These are phyloP conservation scores for Rhinolophus sinicus DNA, from an alignment of 2,113 vertebrate genomes.

Conservation along the genomic window DNA sequence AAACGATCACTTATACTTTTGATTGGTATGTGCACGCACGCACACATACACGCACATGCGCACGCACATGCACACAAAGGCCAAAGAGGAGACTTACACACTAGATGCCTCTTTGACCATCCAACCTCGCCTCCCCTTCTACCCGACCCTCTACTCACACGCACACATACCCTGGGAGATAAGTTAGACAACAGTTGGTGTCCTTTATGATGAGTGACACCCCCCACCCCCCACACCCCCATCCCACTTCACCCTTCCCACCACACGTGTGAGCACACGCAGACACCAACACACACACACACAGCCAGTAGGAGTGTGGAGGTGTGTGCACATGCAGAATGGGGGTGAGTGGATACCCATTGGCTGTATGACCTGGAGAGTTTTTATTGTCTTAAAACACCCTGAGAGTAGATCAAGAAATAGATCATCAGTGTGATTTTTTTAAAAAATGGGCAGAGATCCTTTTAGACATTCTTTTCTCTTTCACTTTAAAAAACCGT, in stretches of 20 bases:
- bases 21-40: background rate
- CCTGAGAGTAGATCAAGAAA: background rate
- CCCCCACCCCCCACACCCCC: background rate
- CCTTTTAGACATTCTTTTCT: background rate
- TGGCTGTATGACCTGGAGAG: background rate
- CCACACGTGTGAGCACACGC: background rate
- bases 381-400: background rate
- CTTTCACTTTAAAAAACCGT: background rate
- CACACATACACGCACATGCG: too few relatives aligned
- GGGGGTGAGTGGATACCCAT: background rate
- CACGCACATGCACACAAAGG: accelerated
- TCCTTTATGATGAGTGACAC: background rate
- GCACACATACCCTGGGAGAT: background rate
- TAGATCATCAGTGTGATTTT: background rate
- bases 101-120: background rate
- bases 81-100: background rate
- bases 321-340: background rate
- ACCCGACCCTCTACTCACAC: background rate
- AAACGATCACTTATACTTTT: background rate
- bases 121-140: background rate
- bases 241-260: background rate
- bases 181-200: background rate
- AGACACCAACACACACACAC: too few relatives aligned
- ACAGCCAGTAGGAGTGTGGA: background rate
- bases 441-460: too few relatives aligned